Percentiles rank a stretch among this genome's conserved stretches.
Conservation (phyloP, 92 coral and sea anemone species). For the Epizoanthus illoricatus region DNA sequence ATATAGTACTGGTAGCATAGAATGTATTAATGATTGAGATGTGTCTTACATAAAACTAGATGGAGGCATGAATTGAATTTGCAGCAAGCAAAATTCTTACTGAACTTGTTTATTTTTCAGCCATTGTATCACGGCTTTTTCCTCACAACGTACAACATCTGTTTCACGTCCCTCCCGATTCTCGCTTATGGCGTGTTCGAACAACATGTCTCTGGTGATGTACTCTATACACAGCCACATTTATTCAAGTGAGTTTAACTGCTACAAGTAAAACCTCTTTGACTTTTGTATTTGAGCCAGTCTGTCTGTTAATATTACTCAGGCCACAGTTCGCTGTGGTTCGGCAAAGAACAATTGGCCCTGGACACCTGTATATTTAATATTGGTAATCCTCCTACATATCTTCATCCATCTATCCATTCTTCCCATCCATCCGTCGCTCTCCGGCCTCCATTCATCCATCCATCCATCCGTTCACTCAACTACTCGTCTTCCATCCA, state of each 20-base stretch:
- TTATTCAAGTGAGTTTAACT: slow-evolving; percentile 70
- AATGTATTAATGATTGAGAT: too few relatives aligned
- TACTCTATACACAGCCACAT: slow-evolving; percentile 69
- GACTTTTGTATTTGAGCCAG: too few relatives aligned
- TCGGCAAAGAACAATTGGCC: too few relatives aligned
- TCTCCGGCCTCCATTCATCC: not conserved
- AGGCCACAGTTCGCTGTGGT: too few relatives aligned
- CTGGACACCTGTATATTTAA: too few relatives aligned
- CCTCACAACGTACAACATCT: slow-evolving; percentile 90
- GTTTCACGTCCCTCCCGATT: slow-evolving; percentile 92
- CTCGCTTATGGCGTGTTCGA: slow-evolving; percentile 86
- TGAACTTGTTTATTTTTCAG: slow-evolving; percentile 52
- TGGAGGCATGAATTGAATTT: too few relatives aligned
- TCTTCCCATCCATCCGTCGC: not conserved
- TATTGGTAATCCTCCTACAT: too few relatives aligned
- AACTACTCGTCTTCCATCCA: not conserved
- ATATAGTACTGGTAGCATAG: too few relatives aligned
- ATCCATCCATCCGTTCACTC: not conserved
- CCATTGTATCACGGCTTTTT: slow-evolving; percentile 91
- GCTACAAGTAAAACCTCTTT: not conserved
- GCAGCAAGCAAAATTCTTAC: too few relatives aligned
- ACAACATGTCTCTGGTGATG: slow-evolving; percentile 76
- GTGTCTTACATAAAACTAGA: too few relatives aligned
- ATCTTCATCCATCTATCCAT: not conserved
- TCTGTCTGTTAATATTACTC: not conserved